A percentile compares a stretch with the other conserved stretches of the same genome.
Conservation (phyloP, 2,113 vertebrate genomes). For the Myiagra hebetior region DNA sequence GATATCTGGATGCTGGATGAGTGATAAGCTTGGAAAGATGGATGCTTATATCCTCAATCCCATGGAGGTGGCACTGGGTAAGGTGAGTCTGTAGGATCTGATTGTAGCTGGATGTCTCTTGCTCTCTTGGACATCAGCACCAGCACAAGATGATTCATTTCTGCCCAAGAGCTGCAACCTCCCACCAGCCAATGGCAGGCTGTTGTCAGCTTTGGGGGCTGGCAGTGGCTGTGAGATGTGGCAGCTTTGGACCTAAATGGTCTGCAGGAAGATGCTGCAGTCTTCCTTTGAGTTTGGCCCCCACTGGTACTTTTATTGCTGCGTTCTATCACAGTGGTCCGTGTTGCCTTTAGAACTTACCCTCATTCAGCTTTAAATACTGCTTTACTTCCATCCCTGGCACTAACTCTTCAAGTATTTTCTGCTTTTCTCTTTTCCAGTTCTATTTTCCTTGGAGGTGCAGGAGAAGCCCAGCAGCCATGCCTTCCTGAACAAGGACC, state of each 20-base stretch:
- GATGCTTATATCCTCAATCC: neutral
- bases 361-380: neutral
- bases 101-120: neutral
- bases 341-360: neutral
- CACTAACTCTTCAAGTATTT: neutral
- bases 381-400: neutral
- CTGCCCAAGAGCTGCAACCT: neutral
- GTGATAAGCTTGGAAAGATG: neutral
- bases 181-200: neutral
- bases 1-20: neutral
- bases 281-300: neutral
- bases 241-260: neutral
- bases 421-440: neutral
- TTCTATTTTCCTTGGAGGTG: neutral
- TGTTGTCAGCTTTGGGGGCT: neutral
- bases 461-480: neutral
- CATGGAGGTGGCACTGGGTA: neutral
- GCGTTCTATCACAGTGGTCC: neutral
- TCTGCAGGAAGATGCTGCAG: neutral
- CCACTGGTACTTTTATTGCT: neutral
- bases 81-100: neutral
- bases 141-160: neutral
- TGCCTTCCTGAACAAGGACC: neutral
- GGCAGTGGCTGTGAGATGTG: neutral
- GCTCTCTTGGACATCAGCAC: neutral